Evolutionary conservation across 1,140 invertebrate genomes (phyloP), one percentile per base, ranked within the genome.

Genomic region (Zelostemma sp.): DNA sequence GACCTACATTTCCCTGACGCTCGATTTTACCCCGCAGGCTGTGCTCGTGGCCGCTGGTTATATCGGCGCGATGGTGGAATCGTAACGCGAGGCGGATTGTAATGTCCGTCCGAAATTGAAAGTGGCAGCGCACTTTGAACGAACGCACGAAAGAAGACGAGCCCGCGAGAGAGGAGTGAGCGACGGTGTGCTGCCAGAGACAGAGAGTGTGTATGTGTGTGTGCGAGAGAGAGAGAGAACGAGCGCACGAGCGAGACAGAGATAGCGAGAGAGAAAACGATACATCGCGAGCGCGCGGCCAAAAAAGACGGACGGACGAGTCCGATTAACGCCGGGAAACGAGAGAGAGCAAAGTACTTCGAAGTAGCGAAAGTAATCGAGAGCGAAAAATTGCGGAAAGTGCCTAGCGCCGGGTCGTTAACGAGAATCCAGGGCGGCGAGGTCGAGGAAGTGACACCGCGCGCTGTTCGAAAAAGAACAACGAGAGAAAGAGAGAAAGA

Each of bases 1-100:
- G 88, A 90, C 88, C 88, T 89, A 89, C 87, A 89, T 89, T 89
- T 88, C 79, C 83, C 81, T 81, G 85, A 85, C 86, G 86, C 86
- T 85, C 81, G 79, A 86, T 86, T 88, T 87, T 87, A 87, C 79
- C 79, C 80, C 60, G 55, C 56, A 65, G 65, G 63, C 57, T 68
- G 59, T 68, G 50, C 62, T 59, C 62, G 53, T 51, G 48, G 58
- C 58, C 62, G 54, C 47, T 51, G 40, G 38, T 35, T 25, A n/a
- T 25, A 48, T 65, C 53, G 56, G 61, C 57, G 53, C 57, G 46
- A 69, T 65, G 68, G 3, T 53, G 43, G 28, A 43, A 43, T 28
- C 43, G 51, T 40, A 57, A 31, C 47, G 47, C 47, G 31, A 14
- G 25, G 11, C n/a, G 56, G 38, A 56, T 11, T n/a, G 25, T 8